A percentile compares a stretch with the other conserved stretches of the same genome.
phyloP scores from a whole-genome alignment of 2,797 vertebrate species.

The Rachycentron canadum region DNA sequence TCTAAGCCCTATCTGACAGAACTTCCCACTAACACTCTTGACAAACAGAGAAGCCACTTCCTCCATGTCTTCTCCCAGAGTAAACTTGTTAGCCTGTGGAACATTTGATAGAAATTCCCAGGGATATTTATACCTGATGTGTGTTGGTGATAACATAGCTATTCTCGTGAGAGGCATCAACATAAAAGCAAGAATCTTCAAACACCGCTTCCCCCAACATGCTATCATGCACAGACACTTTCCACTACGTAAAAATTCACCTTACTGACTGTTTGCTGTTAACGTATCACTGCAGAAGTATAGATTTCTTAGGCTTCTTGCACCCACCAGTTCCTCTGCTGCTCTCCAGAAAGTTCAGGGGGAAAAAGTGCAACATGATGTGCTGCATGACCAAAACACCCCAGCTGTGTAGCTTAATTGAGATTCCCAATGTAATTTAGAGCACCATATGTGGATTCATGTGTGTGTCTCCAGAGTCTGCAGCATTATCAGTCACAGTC shows the following conservation, averaged over 20 bases:
- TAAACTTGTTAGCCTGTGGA: slow-evolving; percentile 18
- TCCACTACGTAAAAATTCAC: slow-evolving; percentile 21
- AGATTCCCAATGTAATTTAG: slow-evolving; percentile 57
- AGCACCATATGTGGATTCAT: slow-evolving; percentile 53
- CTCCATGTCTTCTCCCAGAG: slow-evolving; percentile 19
- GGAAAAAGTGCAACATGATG: slow-evolving; percentile 10
- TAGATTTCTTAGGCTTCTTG: slow-evolving; percentile 25
- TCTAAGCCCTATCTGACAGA: slow-evolving; percentile 4
- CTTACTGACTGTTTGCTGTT: slow-evolving; percentile 17
- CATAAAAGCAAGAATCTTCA: slow-evolving; percentile 37
- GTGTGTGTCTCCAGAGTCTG: slow-evolving; percentile 42
- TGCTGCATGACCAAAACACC: slow-evolving; percentile 16
- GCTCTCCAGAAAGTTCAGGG: slow-evolving; percentile 20
- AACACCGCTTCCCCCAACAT: slow-evolving; percentile 5
- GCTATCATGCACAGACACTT: slow-evolving; percentile 1
- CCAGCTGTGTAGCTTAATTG: slow-evolving; percentile 58
- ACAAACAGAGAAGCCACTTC: slow-evolving; percentile 26
- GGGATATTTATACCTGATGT: slow-evolving; percentile 10
- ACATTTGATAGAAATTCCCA: slow-evolving; percentile 31
- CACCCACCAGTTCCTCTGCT: slow-evolving; percentile 4
- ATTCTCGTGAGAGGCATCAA: slow-evolving; percentile 15
- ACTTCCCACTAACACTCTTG: slow-evolving; percentile 15
- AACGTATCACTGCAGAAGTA: slow-evolving; percentile 11
- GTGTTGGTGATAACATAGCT: slow-evolving; percentile 15
- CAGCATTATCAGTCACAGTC: slow-evolving; percentile 35